Base-by-base conservation (phyloP, 2,113 vertebrate genomes). In the Aspidoscelis tigris region DNA sequence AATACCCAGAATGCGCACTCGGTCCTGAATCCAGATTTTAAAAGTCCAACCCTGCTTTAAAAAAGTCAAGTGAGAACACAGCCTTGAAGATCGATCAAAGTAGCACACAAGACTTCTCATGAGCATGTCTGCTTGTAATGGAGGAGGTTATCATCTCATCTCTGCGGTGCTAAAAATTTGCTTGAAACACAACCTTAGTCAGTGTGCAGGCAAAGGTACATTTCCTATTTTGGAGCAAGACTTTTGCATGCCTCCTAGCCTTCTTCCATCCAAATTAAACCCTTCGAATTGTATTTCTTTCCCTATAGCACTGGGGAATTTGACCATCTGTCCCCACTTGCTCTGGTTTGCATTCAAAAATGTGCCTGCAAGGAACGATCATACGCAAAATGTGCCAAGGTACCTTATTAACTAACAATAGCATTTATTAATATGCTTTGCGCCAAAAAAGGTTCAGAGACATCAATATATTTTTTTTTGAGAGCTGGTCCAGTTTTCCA, bases 401-500 rank as follows among this genome's bases (percentile, higher is more conserved):
- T 66, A 74, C 58, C 70, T 79, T 79, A 39, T 80, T 74, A 39
- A 65, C 77, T 39, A 10, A 20, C 43, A 78, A 74, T 65, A 73
- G 41, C 50, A 33, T 33, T 85, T 44, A 79, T 85, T 66, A 66
- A 47, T 69, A 53, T 18, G 43, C 43, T 10, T 41, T 50, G 9
- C 50, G 41, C 81, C 72, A 76, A 83, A 68, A 18, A 69, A 77
- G 50, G 43, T 68, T 72, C 75, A 50, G 58, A 72, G 86, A 73
- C 88, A 90, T 85, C 89, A 92, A 89, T 78, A 83, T 84, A n/a
- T 33, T 33, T 90, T 55, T 65, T 78, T 81, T 89, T 78, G 81
- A 88, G 87, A 78, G 21, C 77, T 93, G 91, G 90, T 86, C 88
- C 87, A 83, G 41, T 88, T 85, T 73, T 91, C 87, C 88, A 89